A percentile compares a stretch with the other conserved stretches of the same genome.
These are phyloP conservation scores for Masnerella sp. DNA, from an alignment of 2,888 invertebrate species.

Conservation along the genomic window DNA sequence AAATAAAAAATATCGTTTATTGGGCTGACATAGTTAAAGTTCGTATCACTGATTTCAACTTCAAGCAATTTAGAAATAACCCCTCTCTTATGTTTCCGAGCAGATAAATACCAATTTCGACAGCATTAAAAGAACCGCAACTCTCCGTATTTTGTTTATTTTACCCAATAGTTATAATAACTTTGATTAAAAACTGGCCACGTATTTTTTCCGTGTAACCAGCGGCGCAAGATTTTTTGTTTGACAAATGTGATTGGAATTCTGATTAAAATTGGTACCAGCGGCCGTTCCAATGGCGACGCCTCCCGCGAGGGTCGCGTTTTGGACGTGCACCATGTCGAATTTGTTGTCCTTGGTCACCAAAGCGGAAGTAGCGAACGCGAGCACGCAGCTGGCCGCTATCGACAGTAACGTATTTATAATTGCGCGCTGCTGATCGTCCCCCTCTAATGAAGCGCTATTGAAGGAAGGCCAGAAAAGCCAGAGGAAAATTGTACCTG, in stretches of 20 bases:
- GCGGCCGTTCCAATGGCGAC: conserved; percentile 93
- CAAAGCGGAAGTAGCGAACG: conserved; percentile 90
- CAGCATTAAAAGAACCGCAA: too few relatives aligned
- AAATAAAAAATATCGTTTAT: too few relatives aligned
- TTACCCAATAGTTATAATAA: too few relatives aligned
- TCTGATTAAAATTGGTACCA: conserved; percentile 63
- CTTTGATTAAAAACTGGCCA: too few relatives aligned
- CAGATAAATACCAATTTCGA: too few relatives aligned
- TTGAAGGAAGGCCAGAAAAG: conserved; percentile 99
- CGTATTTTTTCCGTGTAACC: too few relatives aligned
- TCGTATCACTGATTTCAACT: too few relatives aligned
- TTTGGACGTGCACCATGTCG: conserved; percentile 96
- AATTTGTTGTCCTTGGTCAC: conserved; percentile 87
- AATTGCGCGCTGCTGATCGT: conserved; percentile 89
- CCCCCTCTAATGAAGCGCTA: conserved; percentile 85
- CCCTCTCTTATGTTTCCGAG: too few relatives aligned
- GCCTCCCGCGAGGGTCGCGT: conserved; percentile 95
- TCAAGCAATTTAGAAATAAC: too few relatives aligned
- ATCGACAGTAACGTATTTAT: conserved; percentile 96
- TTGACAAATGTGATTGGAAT: conserved; percentile 2
- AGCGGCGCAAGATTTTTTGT: background rate
- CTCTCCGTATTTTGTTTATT: too few relatives aligned
- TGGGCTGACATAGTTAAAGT: too few relatives aligned
- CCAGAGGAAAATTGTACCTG: conserved; percentile 96
- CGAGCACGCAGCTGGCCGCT: conserved; percentile 87